Base-by-base conservation (phyloP, 1,140 invertebrate genomes). In the Danaus melanippus region DNA sequence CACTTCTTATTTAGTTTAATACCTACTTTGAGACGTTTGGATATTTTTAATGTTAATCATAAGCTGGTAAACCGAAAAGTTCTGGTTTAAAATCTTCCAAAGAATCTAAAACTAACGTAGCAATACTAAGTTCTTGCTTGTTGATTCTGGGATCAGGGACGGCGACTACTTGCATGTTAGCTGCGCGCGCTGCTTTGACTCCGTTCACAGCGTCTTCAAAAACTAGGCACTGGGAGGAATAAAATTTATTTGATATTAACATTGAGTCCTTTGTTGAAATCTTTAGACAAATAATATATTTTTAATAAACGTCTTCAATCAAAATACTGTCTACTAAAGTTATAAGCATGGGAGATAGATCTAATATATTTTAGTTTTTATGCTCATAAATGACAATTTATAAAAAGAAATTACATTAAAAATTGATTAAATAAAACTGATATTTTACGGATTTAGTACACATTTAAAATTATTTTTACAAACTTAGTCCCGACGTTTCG, bases 131-230 rank as follows among this genome's bases (percentile, higher is more conserved):
- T 46, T 89, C 74, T 57, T 89, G 84, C 42, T 83, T 73, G 11
- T 92, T 90, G 49, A 95, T 82, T 41, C 90, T 84, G 50, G 88
- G 71, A 75, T 96, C 94, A 12, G 95, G 95, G 32, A 97, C 91
- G 91, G 95, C 95, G 0, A 97, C 91, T 1, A 93, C 92, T 82
- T 94, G 93, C 94, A 97, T 96, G 10, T 93, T 93, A 9, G 97
- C 97, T 53, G 89, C 89, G 32, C 90, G 64, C 0, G 92, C 96
- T 15, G 93, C 95, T 67, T 90, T 82, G 2, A 96, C 92, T 10
- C 97, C 97, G 85, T 96, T 95, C 0, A 93, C 91, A 4, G 96
- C 93, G 88, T 98, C 96, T 87, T 98, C 97, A 84, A 98, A 96
- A 0, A 97, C 96, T 46, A 98, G 82, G 72, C 95, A 96, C 90